A percentile compares a stretch with the other conserved stretches of the same genome.
These are phyloP conservation scores for Stenoptilia bipunctidactyla DNA, from an alignment of 2,888 invertebrate genomes.

Conservation along the genomic window DNA sequence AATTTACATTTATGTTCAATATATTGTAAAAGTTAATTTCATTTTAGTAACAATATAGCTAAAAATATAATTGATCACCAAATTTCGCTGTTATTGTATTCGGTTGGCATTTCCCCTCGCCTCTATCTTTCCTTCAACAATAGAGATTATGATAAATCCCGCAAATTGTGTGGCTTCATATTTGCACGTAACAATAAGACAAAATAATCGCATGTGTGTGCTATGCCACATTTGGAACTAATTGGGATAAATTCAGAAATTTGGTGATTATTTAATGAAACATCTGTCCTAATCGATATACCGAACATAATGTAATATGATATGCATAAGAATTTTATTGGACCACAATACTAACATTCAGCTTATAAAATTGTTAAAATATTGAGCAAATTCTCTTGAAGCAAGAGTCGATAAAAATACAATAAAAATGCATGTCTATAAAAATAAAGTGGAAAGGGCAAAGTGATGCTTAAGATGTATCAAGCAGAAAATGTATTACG, in stretches of 20 bases:
- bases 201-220: conserved; percentile 63
- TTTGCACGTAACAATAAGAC: conserved; percentile 61
- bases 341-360: neutral
- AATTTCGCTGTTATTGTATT: conserved; percentile 2
- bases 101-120: conserved; percentile 26
- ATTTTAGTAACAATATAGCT: no score
- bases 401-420: conserved; percentile 31
- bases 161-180: conserved; percentile 68
- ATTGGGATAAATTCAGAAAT: conserved; percentile 60
- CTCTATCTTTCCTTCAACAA: conserved; percentile 46
- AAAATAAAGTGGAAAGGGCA: conserved; percentile 43
- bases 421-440: conserved; percentile 22
- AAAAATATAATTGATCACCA: no score
- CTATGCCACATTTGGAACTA: conserved; percentile 65
- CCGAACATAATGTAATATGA: neutral
- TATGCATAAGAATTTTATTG: neutral
- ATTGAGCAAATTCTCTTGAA: neutral
- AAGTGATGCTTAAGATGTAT: conserved; percentile 50
- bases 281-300: conserved; percentile 42
- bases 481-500: conserved; percentile 61
- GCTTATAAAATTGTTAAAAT: neutral
- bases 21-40: no score
- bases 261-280: conserved; percentile 44
- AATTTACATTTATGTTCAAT: no score
- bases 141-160: conserved; percentile 66